These are phyloP conservation scores for Notolabrus celidotus DNA, from an alignment of 2,797 vertebrate species.

Conservation along the genomic window DNA sequence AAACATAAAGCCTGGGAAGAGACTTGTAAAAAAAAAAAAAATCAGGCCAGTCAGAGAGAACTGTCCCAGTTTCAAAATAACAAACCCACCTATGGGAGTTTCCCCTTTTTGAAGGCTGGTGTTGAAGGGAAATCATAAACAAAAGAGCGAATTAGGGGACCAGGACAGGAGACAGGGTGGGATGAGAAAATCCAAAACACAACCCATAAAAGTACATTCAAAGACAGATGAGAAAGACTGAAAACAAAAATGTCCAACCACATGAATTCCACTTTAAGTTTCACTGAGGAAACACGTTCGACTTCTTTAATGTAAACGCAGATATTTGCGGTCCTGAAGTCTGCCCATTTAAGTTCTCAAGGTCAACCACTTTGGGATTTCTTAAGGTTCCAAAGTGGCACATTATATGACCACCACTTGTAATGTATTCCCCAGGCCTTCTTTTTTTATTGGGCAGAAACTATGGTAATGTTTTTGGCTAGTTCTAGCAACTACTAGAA, in stretches of 20 bases:
- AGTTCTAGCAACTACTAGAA: too few species aligned
- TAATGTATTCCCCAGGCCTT: slow-evolving; percentile 54
- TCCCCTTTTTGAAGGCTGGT: slow-evolving; percentile 34
- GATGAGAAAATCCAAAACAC: slow-evolving; percentile 62
- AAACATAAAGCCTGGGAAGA: slow-evolving; percentile 34
- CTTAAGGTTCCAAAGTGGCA: slow-evolving; percentile 39
- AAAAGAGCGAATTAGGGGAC: slow-evolving; percentile 60
- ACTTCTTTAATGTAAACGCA: slow-evolving; percentile 39
- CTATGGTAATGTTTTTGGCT: too few species aligned
- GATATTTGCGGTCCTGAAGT: slow-evolving; percentile 38
- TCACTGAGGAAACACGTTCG: slow-evolving; percentile 40
- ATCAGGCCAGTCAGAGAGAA: slow-evolving; percentile 41
- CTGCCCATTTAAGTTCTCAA: slow-evolving; percentile 41
- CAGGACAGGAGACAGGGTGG: slow-evolving; percentile 66
- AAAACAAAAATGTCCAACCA: slow-evolving; percentile 39
- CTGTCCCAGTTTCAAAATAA: slow-evolving; percentile 64
- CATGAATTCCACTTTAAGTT: slow-evolving; percentile 39
- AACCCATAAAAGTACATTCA: slow-evolving; percentile 42
- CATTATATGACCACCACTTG: slow-evolving; percentile 25
- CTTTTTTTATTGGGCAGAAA: background rate
- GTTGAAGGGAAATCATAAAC: slow-evolving; percentile 69
- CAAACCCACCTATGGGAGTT: slow-evolving; percentile 77
- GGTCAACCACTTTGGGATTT: too few species aligned
- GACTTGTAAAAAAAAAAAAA: slow-evolving; percentile 27
- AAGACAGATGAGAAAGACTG: slow-evolving; percentile 35